Percentiles rank a stretch among this genome's conserved stretches.
Evolutionary conservation across 2,797 vertebrate species (phyloP).

Genomic region (Crocodylus rhombifer): DNA sequence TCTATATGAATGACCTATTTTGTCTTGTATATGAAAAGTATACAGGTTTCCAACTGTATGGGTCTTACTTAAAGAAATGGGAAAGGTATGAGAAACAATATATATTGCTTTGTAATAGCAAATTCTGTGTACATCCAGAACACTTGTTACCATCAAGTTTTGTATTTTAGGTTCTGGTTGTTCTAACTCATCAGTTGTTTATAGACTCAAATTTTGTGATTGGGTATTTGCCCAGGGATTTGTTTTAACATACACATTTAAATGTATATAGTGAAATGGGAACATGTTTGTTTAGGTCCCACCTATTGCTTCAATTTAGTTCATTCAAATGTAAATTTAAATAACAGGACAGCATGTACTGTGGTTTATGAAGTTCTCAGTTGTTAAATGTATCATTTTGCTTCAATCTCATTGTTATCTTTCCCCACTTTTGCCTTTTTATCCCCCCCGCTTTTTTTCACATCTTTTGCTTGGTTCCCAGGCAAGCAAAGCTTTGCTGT

Average conservation of each 20-base stretch:
- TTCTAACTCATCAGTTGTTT: neutral
- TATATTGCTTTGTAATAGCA: neutral
- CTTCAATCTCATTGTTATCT: neutral
- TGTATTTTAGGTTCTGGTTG: neutral
- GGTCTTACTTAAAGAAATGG: neutral
- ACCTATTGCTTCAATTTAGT: neutral
- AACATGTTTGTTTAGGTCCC: neutral
- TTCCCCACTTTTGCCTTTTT: neutral
- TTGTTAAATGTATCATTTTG: neutral
- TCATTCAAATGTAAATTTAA: neutral
- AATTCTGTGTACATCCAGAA: neutral
- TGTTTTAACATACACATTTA: neutral
- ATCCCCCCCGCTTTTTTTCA: neutral
- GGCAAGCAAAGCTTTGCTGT: neutral
- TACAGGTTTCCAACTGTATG: neutral
- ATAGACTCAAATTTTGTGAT: neutral
- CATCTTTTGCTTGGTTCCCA: neutral
- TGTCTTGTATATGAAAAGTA: neutral
- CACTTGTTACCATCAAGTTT: rapidly evolving
- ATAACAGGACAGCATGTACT: neutral
- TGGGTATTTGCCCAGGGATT: neutral
- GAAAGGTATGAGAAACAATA: neutral
- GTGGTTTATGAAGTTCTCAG: neutral
- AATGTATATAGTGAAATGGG: neutral
- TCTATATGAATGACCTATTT: neutral